Evolutionary conservation across 1,140 invertebrate species (phyloP), one percentile per base, ranked within the genome.

Genomic region (Drosophila biarmipes): DNA sequence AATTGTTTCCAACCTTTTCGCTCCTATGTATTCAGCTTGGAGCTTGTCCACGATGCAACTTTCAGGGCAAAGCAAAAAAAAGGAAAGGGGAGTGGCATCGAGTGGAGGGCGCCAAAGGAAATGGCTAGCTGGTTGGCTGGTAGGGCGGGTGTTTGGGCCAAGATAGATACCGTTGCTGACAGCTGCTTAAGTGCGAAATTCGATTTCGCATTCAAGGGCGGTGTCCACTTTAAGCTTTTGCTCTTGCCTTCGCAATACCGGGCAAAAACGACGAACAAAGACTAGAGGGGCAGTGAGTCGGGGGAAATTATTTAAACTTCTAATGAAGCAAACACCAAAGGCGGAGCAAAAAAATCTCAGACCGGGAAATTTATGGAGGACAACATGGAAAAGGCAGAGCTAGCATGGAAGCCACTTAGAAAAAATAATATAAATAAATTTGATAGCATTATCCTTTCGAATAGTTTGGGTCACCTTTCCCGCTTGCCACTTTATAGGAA

Each of bases 131-230:
- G 17, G 17, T 5, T 11, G 29, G 57, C 7, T n/a, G 19, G 17
- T 24, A 4, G 8, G 14, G 5, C 19, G 29, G 34, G 53, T 8
- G 46, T 49, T 51, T 46, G 52, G 45, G 52, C 12, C 48, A 53
- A 67, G 54, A 48, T 19, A 69, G 77, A 79, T 46, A 78, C 52
- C 59, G 45, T 59, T 53, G 21, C 51, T 27, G 59, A 48, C 53
- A 80, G 48, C 57, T 80, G 64, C 72, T 69, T 63, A 59, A 55
- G 57, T 52, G 46, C 58, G 55, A 71, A 79, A 75, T 75, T 79
- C 71, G 71, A 84, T 79, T 84, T 66, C 4, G 59, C 51, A 71
- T 74, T 66, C 63, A 75, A 75, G 74, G 58, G 54, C 42, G 37
- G 40, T 37, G 42, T 31, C 40, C 57, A 57, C 51, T 56, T 52